These are phyloP conservation scores for Eupithecia insigniata DNA, from an alignment of 2,888 invertebrate genomes.

Conservation along the genomic window DNA sequence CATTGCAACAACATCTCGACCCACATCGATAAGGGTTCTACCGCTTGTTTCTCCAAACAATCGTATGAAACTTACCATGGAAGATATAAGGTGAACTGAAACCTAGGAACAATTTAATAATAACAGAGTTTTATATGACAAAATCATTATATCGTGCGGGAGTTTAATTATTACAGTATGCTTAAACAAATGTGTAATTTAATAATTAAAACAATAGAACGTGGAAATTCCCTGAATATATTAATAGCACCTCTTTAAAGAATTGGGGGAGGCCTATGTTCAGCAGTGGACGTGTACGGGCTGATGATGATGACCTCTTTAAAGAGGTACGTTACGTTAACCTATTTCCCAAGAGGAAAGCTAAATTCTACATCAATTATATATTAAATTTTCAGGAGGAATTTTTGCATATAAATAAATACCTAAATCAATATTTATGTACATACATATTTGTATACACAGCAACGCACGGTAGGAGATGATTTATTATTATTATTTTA, in stretches of 20 bases:
- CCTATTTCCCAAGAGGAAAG: background rate
- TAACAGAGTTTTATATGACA: background rate
- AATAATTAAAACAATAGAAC: background rate
- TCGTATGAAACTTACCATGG: slow-evolving; percentile 33
- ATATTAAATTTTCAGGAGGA: background rate
- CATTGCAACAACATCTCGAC: slow-evolving; percentile 73
- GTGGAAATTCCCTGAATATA: background rate
- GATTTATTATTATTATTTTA: slow-evolving; percentile 4
- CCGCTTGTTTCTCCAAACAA: slow-evolving; percentile 62
- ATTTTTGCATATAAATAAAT: background rate
- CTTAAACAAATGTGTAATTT: background rate
- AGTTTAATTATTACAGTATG: background rate
- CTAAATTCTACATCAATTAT: background rate
- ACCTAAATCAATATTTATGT: background rate
- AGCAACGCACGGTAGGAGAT: background rate
- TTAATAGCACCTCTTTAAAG: background rate
- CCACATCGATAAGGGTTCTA: slow-evolving; percentile 72
- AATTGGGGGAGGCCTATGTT: too few species aligned
- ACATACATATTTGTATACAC: background rate
- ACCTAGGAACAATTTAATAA: background rate
- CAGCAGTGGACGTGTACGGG: too few species aligned
- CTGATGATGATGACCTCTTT: background rate
- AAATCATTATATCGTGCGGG: background rate
- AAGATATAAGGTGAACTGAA: background rate
- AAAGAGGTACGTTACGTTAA: background rate